A percentile compares a stretch with the other conserved stretches of the same genome.
Evolutionary conservation across 2,888 invertebrate species (phyloP).

Genomic region (Agonopterix subpropinquella): DNA sequence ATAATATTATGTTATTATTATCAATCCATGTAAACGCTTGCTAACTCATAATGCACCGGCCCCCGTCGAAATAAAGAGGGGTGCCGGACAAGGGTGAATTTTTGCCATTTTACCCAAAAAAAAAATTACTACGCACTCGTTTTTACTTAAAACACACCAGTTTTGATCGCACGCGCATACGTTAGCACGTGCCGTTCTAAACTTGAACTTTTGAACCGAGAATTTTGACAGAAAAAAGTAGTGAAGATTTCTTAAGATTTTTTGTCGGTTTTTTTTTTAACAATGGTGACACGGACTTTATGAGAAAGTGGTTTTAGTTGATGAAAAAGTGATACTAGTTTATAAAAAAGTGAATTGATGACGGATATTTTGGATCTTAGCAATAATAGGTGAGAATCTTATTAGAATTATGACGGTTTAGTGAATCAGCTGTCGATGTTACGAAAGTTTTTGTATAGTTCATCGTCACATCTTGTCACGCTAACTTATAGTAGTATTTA

Average conservation of each 20-base stretch:
- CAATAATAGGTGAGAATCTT: slow-evolving; percentile 42
- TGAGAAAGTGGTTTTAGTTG: not conserved
- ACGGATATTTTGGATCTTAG: slow-evolving; percentile 30
- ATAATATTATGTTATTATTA: not conserved
- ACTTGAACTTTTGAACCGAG: not conserved
- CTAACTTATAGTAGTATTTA: too few species aligned
- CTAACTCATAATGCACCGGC: slow-evolving; percentile 57
- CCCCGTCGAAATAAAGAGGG: slow-evolving; percentile 54
- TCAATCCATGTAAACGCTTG: slow-evolving; percentile 40
- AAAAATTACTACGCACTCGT: slow-evolving; percentile 42
- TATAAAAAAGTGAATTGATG: slow-evolving; percentile 10
- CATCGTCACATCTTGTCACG: too few species aligned
- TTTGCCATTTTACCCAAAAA: slow-evolving; percentile 69
- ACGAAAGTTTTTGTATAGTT: too few species aligned
- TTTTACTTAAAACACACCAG: slow-evolving; percentile 69
- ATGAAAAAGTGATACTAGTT: slow-evolving; percentile 6
- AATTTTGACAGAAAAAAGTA: too few species aligned
- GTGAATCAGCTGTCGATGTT: too few species aligned
- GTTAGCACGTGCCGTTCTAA: slow-evolving; percentile 43
- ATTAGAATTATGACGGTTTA: slow-evolving; percentile 34
- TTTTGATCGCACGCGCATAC: slow-evolving; percentile 67
- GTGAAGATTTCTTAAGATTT: too few species aligned
- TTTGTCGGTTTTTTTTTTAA: not conserved
- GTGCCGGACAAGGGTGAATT: slow-evolving; percentile 56
- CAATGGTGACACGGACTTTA: not conserved